Conservation (phyloP, 2,888 invertebrate genomes). For the Corbicula japonica region DNA sequence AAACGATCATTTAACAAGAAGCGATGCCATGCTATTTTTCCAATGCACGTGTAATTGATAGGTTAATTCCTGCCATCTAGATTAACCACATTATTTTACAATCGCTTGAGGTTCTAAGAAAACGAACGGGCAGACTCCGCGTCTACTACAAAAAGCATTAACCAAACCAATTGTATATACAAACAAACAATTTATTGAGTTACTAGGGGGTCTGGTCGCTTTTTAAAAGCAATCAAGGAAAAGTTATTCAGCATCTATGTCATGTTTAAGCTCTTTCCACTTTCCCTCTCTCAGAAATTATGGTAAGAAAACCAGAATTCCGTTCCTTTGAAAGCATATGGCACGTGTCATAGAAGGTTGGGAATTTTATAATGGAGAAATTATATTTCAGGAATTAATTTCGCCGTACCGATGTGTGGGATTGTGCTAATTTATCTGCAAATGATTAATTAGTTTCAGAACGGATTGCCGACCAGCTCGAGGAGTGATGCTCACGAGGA, state of each 20-base stretch:
- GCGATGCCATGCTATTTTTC: too few species aligned
- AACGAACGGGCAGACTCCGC: constrained; percentile 31
- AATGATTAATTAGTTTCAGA: constrained; percentile 36
- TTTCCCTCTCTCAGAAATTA: constrained; percentile 54
- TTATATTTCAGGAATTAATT: constrained; percentile 54
- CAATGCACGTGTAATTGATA: constrained; percentile 10
- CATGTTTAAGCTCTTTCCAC: constrained; percentile 59
- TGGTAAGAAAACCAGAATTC: constrained; percentile 44
- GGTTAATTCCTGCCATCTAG: constrained; percentile 10
- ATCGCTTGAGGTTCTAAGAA: constrained; percentile 27
- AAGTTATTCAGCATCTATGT: constrained; percentile 47
- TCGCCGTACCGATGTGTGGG: constrained; percentile 42
- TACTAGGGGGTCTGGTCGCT: constrained; percentile 58
- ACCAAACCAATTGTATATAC: constrained; percentile 66
- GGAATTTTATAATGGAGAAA: constrained; percentile 55
- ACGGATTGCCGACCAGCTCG: constrained; percentile 29
- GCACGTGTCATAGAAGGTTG: constrained; percentile 54
- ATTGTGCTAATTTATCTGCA: constrained; percentile 40
- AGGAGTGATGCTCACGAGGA: constrained; percentile 34
- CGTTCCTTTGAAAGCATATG: constrained; percentile 56
- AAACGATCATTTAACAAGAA: too few species aligned
- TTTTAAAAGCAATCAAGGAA: constrained; percentile 54
- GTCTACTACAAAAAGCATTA: constrained; percentile 60
- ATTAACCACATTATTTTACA: constrained; percentile 25
- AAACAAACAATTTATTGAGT: constrained; percentile 71